Evolutionary conservation across 2,113 vertebrate species (phyloP).

Genomic region (Hyperopisus bebe): DNA sequence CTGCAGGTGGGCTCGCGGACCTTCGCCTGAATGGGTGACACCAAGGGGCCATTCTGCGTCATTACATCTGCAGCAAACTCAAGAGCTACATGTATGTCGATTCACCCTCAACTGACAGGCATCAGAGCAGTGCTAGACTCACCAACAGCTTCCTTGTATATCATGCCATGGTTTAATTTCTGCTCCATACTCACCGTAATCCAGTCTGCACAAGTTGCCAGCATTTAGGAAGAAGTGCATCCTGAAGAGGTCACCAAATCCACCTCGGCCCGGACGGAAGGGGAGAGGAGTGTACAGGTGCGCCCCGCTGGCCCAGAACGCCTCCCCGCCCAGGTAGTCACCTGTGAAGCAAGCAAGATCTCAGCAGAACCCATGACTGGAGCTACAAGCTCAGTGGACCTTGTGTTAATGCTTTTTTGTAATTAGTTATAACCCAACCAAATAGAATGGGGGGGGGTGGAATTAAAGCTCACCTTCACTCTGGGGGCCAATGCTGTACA

Average conservation of each 20-base stretch:
- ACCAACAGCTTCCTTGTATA: background rate
- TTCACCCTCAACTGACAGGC: background rate
- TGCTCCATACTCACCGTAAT: conserved; percentile 71
- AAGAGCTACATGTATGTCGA: background rate
- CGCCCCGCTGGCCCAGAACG: conserved; percentile 85
- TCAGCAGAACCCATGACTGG: background rate
- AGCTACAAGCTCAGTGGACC: background rate
- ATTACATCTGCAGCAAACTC: background rate
- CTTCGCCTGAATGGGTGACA: conserved; percentile 65
- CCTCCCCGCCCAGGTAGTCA: conserved; percentile 90
- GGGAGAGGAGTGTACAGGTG: conserved; percentile 91
- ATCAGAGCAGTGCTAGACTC: background rate
- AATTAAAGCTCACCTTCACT: conserved; percentile 75
- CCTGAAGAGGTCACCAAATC: conserved; percentile 89
- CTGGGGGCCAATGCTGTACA: conserved; percentile 96
- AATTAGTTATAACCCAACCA: background rate
- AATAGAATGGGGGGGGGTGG: background rate
- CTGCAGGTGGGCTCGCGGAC: conserved; percentile 79
- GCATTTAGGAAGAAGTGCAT: conserved; percentile 96
- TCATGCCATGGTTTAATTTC: too few relatives aligned
- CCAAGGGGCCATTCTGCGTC: background rate
- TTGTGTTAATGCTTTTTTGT: background rate
- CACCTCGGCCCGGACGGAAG: conserved; percentile 78
- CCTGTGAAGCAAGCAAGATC: conserved; percentile 53
- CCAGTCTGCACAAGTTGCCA: conserved; percentile 94